Percentiles rank a stretch among this genome's conserved stretches.
Conservation (phyloP, 1,140 invertebrate species). For the Drosophila chauvacae region DNA sequence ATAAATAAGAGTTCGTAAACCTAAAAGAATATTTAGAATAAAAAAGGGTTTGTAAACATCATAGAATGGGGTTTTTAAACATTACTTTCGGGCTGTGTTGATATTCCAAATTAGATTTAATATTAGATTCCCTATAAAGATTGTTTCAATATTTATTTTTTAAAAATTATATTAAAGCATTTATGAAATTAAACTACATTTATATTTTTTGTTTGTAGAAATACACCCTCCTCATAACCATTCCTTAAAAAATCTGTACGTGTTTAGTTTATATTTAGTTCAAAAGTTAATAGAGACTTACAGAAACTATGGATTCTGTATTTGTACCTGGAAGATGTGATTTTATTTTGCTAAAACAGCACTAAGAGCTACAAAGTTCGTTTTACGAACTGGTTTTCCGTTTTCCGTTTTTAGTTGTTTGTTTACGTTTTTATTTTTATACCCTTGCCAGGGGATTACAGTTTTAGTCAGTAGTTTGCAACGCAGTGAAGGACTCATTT, state of each 20-base stretch:
- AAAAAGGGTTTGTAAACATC: background rate
- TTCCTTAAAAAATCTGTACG: background rate
- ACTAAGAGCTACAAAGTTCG: background rate
- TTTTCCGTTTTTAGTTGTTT: background rate
- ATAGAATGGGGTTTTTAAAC: background rate
- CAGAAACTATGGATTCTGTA: background rate
- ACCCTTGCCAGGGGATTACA: background rate
- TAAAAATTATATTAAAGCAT: background rate
- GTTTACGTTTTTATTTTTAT: background rate
- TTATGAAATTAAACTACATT: background rate
- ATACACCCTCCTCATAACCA: too few species aligned
- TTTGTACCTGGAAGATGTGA: background rate
- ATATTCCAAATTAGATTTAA: background rate
- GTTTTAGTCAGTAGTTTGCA: background rate
- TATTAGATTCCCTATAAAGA: background rate
- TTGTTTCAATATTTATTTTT: background rate
- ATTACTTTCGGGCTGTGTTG: background rate
- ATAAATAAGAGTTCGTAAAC: background rate
- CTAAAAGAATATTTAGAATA: too few species aligned
- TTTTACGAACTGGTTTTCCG: background rate
- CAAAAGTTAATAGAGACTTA: background rate
- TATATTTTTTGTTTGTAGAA: too few species aligned
- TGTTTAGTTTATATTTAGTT: background rate
- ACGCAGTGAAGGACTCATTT: background rate
- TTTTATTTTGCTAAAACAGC: background rate